Conservation (phyloP, 2,113 vertebrate species). For the Boulengeromyrus knoepffleri region DNA sequence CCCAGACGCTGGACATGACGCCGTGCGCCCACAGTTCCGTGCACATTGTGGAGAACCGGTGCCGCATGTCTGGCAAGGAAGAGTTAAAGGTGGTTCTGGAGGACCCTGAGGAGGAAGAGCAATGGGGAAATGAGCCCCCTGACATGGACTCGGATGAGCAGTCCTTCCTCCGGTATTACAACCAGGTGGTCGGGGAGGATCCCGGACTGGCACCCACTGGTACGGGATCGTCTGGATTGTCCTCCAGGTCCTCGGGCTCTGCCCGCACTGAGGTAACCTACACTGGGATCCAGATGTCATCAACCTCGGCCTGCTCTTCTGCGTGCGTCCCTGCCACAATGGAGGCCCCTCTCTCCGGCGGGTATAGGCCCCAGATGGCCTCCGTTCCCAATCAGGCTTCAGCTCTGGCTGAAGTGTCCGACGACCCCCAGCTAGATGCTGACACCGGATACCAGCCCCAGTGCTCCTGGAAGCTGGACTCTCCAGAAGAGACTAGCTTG, state of each 20-base stretch:
- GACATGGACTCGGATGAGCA: constrained; percentile 69
- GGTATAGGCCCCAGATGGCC: constrained; percentile 69
- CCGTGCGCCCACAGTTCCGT: constrained; percentile 78
- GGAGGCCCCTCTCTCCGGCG: constrained; percentile 33
- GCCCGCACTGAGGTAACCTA: constrained; percentile 76
- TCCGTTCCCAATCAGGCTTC: constrained; percentile 13
- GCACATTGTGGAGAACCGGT: constrained; percentile 74
- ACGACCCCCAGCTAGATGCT: constrained; percentile 39
- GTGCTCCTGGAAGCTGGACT: constrained; percentile 70
- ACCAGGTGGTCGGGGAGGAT: constrained; percentile 76
- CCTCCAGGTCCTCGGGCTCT: constrained; percentile 61
- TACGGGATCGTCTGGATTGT: constrained; percentile 62
- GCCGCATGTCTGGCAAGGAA: constrained; percentile 59
- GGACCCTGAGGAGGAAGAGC: constrained; percentile 48
- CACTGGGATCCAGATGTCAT: constrained; percentile 83
- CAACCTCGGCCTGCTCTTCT: constrained; percentile 42
- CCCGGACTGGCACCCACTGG: constrained; percentile 37
- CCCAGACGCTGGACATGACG: constrained; percentile 69
- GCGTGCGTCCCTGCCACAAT: constrained; percentile 10
- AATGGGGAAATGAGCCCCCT: constrained; percentile 51
- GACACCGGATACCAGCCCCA: constrained; percentile 82
- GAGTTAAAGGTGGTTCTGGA: constrained; percentile 71
- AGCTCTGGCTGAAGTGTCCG: constrained; percentile 33
- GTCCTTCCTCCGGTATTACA: constrained; percentile 70
- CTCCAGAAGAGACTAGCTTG: constrained; percentile 63